Base-by-base conservation (phyloP, 1,140 invertebrate species). In the Leptestheria dahalacensis region DNA sequence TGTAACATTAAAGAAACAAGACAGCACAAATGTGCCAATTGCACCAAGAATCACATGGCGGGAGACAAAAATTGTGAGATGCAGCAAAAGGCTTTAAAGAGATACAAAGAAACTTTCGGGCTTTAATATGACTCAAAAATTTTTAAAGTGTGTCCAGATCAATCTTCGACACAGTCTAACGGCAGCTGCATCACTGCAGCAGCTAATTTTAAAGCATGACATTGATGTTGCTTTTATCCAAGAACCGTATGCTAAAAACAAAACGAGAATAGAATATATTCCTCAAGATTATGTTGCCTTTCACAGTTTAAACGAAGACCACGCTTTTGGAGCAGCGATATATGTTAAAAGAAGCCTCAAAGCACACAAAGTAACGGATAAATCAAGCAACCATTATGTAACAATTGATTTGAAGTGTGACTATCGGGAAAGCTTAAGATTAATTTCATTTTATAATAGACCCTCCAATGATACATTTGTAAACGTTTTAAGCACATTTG, bases 1-100 rank as follows among this genome's bases (percentile, higher is more conserved):
- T 53, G 51, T 24, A 26, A 53, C 15, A 26, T 15, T 21, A 11
- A 21, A 4, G 26, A 53, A 26, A 26, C n/a, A n/a, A n/a, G 26
- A 21, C 15, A 53, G n/a, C 26, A 26, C 15, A 53, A 24, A 53
- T 53, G 51, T 24, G 51, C 26, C n/a, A 53, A 53, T 53, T 53
- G 51, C 20, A 15, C 15, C 25, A 24, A 26, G 15, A 21, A 26
- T 11, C 51, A 53, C 15, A 18, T 23, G 26, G 11, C 51, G 21
- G 51, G 51, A 18, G n/a, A 53, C 1, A 53, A 24, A 53, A 15
- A 53, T 15, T 53, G 51, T 24, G 21, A 21, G 21, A 24, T 3
- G n/a, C 51, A 53, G 23, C 21, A 25, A 25, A 53, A 25, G 25
- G 51, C 20, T 24, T 18, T 53, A 23, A 24, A 18, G 15, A 53